Percentiles rank a stretch among this genome's conserved stretches.
Evolutionary conservation across 2,888 invertebrate species (phyloP).

Genomic region (Lapara coniferarum): DNA sequence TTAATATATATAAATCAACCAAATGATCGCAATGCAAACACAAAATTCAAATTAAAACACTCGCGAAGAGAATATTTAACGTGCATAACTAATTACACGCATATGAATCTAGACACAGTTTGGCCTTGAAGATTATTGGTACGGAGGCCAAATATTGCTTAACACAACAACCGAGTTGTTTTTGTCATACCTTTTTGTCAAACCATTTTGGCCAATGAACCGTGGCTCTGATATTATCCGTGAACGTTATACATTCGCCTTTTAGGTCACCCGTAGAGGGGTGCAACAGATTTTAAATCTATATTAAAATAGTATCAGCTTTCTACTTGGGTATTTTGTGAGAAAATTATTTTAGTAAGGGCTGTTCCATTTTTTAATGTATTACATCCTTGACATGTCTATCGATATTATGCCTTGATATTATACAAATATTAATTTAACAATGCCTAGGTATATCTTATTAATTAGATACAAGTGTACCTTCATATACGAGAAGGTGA

Average conservation of each 20-base stretch:
- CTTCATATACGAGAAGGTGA: no score
- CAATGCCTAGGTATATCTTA: no score
- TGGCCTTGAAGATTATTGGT: slow-evolving; percentile 16
- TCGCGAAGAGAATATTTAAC: slow-evolving; percentile 4
- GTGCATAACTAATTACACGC: background rate
- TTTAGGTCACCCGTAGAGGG: slow-evolving; percentile 18
- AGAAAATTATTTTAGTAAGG: background rate
- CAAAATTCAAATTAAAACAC: background rate
- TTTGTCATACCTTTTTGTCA: slow-evolving; percentile 32
- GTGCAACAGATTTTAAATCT: background rate
- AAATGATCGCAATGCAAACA: background rate
- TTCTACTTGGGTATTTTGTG: background rate
- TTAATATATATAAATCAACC: background rate
- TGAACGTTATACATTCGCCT: slow-evolving; percentile 28
- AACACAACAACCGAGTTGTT: slow-evolving; percentile 33
- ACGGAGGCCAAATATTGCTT: slow-evolving; percentile 18
- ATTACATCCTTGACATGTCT: background rate
- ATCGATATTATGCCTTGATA: no score
- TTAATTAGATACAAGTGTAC: no score
- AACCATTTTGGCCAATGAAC: slow-evolving; percentile 47
- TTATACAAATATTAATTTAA: background rate
- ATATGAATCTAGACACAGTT: slow-evolving; percentile 8
- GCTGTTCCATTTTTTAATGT: background rate
- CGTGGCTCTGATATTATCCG: slow-evolving; percentile 40
- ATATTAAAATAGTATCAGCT: background rate